These are phyloP conservation scores for Melanotaenia boesemani DNA, from an alignment of 2,797 vertebrate genomes.

Conservation along the genomic window DNA sequence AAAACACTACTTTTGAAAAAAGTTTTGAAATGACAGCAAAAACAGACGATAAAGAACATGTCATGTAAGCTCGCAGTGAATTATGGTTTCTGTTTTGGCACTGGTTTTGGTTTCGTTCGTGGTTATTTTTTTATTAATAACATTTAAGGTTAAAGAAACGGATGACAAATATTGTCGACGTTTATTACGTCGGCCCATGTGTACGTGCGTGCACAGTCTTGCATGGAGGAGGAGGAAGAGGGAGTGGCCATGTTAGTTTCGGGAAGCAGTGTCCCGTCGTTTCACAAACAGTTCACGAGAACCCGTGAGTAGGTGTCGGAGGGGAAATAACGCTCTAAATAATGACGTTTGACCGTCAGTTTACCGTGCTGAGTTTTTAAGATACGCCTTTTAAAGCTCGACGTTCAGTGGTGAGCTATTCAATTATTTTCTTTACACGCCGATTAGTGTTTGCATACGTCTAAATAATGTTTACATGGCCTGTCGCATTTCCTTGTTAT, in stretches of 20 bases:
- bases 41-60: too few species aligned
- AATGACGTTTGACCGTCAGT: neutral
- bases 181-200: too few species aligned
- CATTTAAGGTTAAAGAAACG: neutral
- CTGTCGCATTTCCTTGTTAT: conserved; percentile 6
- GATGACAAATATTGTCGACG: neutral
- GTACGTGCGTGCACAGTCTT: neutral
- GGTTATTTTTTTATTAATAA: too few species aligned
- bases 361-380: neutral
- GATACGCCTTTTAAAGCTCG: neutral
- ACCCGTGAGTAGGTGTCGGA: neutral
- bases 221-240: neutral
- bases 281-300: conserved; percentile 15
- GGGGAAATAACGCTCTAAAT: conserved; percentile 31
- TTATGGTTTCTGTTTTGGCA: too few species aligned
- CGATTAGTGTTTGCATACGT: too few species aligned
- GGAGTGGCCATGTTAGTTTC: conserved; percentile 52
- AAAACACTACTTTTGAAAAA: too few species aligned
- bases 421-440: too few species aligned
- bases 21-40: too few species aligned
- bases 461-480: neutral
- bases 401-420: conserved; percentile 49
- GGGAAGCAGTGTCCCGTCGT: conserved; percentile 25
- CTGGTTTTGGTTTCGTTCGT: neutral
- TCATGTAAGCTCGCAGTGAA: too few species aligned